Percentiles rank a stretch among this genome's conserved stretches.
Evolutionary conservation across 2,797 vertebrate species (phyloP).

Genomic region (Crypturellus tataupa): DNA sequence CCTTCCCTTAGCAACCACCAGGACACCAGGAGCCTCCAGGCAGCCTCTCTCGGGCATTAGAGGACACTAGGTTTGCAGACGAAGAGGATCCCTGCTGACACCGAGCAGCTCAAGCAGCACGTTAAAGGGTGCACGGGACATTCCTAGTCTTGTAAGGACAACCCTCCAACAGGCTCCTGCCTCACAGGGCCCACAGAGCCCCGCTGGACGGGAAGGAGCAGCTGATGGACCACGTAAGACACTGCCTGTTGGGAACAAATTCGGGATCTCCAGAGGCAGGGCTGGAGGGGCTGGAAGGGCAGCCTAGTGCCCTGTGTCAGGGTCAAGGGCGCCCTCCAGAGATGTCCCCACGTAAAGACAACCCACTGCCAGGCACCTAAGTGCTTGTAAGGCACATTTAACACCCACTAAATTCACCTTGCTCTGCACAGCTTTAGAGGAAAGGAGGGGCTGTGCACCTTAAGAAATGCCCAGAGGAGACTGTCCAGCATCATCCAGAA

Average conservation of each 20-base stretch:
- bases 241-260: conserved; percentile 4
- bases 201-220: not conserved
- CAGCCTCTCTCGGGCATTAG: conserved; percentile 3
- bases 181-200: not conserved
- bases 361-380: not conserved
- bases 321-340: not conserved
- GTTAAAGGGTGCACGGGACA: rapidly evolving
- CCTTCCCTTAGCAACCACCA: conserved; percentile 44
- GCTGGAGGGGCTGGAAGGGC: not conserved
- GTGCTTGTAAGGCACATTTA: not conserved
- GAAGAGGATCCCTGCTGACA: conserved; percentile 5
- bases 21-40: conserved; percentile 56
- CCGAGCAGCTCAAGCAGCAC: not conserved
- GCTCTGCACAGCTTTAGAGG: not conserved
- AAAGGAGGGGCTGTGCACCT: not conserved
- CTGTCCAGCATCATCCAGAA: not conserved
- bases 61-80: not conserved
- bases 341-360: not conserved
- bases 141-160: rapidly evolving
- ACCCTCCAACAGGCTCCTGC: not conserved
- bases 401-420: rapidly evolving
- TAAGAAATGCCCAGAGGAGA: not conserved
- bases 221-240: rapidly evolving
- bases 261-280: not conserved
- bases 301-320: not conserved